Conservation (phyloP, 1,140 invertebrate species). For the Apis laboriosa region DNA sequence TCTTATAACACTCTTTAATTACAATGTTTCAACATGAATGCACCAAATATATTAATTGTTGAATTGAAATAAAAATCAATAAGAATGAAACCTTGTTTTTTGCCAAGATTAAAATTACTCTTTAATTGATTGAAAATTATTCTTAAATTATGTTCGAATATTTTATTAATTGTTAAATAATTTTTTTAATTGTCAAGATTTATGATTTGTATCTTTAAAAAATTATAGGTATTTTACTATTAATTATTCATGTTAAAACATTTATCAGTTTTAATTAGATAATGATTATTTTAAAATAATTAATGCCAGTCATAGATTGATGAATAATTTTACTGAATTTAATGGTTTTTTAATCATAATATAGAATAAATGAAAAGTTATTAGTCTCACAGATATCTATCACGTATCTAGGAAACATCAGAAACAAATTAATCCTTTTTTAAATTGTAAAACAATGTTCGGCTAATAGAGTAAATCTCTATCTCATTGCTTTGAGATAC, state of each 20-base stretch:
- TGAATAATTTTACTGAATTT: neutral
- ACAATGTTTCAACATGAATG: neutral
- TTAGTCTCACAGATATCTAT: conserved; percentile 35
- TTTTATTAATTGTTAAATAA: too few species aligned
- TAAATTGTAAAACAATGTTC: conserved; percentile 28
- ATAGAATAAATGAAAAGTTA: neutral
- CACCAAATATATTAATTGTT: too few species aligned
- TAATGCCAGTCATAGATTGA: neutral
- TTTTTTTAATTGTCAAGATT: too few species aligned
- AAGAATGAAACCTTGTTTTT: neutral
- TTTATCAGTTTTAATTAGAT: too few species aligned
- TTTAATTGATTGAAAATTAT: too few species aligned
- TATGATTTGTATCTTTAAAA: too few species aligned
- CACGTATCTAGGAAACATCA: conserved; percentile 31
- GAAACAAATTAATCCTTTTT: conserved; percentile 48
- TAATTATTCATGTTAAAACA: too few species aligned
- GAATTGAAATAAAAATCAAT: neutral
- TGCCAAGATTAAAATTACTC: too few species aligned
- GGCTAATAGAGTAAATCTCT: conserved; percentile 27
- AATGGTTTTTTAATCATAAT: conserved; percentile 23
- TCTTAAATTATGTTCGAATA: too few species aligned
- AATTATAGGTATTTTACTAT: too few species aligned
- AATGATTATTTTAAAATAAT: neutral
- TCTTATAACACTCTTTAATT: neutral
- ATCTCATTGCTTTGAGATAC: neutral